Evolutionary conservation across 2,888 invertebrate species (phyloP), one percentile per base, ranked within the genome.

Genomic region (Tridacna gigas): DNA sequence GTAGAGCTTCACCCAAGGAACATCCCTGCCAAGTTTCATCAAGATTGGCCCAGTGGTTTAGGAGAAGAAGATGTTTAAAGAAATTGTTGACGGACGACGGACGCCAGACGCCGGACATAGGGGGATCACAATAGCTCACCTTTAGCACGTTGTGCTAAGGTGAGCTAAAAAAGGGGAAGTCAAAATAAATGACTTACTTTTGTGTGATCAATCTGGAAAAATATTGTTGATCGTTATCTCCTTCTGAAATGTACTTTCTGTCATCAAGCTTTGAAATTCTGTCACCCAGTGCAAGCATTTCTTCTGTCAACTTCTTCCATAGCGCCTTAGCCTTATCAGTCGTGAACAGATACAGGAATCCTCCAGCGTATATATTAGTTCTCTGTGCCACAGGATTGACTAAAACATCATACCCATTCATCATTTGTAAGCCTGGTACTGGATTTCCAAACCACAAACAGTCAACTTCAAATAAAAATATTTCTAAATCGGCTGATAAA

Each of bases 401-500:
- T 22, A 91, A 65, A 48, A 91, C 81, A 80, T 91, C 90, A 71
- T 80, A 86, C 0, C 83, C 80, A 15, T 69, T 69, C 12, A 73
- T 66, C 37, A 69, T 79, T 65, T 84, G 80, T 18, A 90, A 79
- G 5, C 79, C 79, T n/a, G 89, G 88, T 15, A 91, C 56, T 15
- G 91, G 91, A 75, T 92, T 89, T n/a, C 73, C 67, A n/a, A 91
- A 66, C 90, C 91, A 92, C 3, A 91, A 65, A 73, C 91, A 90
- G 80, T 92, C 92, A 0, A 91, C 90, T 79, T 92, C 92, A 84
- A 92, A 92, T 11, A 91, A 74, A 65, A 91, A 90, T 3, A 91
- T 74, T 65, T 87, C 88, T 28, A 91, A 69, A 22, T 88, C 75
- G 18, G 87, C 77, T 71, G 83, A 74, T 2, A 91, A 66, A 65